Conservation (phyloP, 2,113 vertebrate species). For the Meles meles region DNA sequence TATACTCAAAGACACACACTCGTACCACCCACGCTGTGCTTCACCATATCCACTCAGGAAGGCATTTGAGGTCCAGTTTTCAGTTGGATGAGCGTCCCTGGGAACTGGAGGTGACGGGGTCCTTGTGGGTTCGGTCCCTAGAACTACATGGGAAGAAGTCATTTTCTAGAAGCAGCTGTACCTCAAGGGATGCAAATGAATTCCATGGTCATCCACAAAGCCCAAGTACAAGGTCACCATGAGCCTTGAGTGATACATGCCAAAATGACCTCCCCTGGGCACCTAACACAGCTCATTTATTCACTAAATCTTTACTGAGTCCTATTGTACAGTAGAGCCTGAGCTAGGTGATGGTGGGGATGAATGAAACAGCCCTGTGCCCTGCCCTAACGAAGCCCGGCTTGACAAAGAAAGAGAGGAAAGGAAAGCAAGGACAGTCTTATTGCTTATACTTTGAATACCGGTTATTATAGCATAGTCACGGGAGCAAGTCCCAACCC, state of each 20-base stretch:
- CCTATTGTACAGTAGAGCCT: neutral
- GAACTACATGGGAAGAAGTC: neutral
- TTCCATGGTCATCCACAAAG: neutral
- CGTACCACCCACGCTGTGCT: neutral
- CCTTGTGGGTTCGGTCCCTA: neutral
- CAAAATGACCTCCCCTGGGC: neutral
- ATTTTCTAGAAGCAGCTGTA: neutral
- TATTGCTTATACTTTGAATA: neutral
- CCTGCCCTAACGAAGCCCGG: neutral
- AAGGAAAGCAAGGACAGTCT: neutral
- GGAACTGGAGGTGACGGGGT: neutral
- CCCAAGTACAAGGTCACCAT: neutral
- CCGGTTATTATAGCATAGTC: neutral
- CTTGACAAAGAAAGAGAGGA: neutral
- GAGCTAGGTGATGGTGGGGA: neutral
- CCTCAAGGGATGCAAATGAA: neutral
- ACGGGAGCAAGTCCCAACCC: neutral
- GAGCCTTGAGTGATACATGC: neutral
- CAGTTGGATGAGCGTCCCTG: neutral
- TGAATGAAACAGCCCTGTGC: neutral
- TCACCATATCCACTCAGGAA: neutral
- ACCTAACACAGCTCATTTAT: neutral
- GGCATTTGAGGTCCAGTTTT: neutral
- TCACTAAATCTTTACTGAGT: neutral
- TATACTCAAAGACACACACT: constrained; percentile 8